Evolutionary conservation across 2,888 invertebrate species (phyloP), one percentile per base, ranked within the genome.

Genomic region (Harpagoxenus sublaevis): DNA sequence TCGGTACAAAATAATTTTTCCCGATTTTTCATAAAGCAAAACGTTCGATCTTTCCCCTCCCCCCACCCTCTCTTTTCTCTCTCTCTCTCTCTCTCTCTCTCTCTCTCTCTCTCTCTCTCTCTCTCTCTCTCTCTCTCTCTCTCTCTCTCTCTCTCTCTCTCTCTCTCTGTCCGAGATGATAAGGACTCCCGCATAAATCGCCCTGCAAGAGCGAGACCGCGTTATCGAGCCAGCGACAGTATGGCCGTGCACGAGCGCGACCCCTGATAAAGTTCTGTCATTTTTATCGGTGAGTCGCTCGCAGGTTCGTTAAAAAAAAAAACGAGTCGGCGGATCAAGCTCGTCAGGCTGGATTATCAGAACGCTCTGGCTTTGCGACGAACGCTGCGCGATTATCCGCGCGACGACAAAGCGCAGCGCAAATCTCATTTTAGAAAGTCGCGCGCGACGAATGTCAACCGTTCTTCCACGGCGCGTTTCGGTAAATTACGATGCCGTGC

Each of bases 191-290:
- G 84, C 87, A 88, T 90, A 90, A 90, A 90, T 90, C 89, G 89
- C 57, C 85, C 88, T 83, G 87, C 89, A 87, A 84, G 71, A 81
- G 84, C 70, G 82, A 70, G 60, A 70, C 66, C 73, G 66, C 81
- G 88, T 87, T 90, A 89, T 90, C 91, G 87, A 84, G 53, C 71
- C 82, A 66, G 83, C 84, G 85, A 81, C 86, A 90, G 82, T 88
- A 90, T 65, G 84, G 87, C 48, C 86, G 86, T 65, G 82, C 79
- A 60, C 66, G 75, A 53, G 78, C 75, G 78, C 75, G 70, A 83
- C 74, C 57, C 51, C 88, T 90, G 90, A 90, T 91, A 91, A 90
- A 90, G 86, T 90, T 88, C 89, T 91, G 91, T 90, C 90, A 90
- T 90, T 90, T 90, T 90, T 90, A 90, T 90, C 91, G 88, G 85